A percentile compares a stretch with the other conserved stretches of the same genome.
These are phyloP conservation scores for Thaleichthys pacificus DNA, from an alignment of 2,797 vertebrate species.

Conservation along the genomic window DNA sequence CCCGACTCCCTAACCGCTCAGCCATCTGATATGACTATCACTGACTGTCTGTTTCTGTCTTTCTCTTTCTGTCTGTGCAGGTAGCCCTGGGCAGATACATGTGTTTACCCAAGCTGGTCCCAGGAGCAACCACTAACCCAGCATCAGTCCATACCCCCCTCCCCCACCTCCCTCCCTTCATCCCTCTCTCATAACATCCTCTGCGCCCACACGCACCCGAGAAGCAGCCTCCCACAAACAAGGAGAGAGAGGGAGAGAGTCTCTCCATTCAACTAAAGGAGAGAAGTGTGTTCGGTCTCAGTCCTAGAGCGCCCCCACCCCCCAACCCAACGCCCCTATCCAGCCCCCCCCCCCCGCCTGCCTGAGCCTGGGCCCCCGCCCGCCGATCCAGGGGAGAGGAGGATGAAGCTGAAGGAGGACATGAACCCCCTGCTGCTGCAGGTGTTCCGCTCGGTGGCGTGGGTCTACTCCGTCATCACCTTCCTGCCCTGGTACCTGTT, in stretches of 20 bases:
- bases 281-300: too few species aligned
- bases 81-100: not conserved
- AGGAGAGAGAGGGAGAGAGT: too few species aligned
- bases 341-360: not conserved
- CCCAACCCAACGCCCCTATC: not conserved
- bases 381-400: constrained; percentile 17
- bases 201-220: not conserved
- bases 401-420: constrained; percentile 95
- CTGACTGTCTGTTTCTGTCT: constrained; percentile 18
- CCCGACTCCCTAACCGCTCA: too few species aligned
- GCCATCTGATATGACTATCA: too few species aligned
- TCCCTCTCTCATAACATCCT: not conserved
- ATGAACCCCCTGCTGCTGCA: constrained; percentile 91
- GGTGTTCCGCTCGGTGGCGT: constrained; percentile 88
- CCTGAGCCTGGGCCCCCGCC: not conserved
- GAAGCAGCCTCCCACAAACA: not conserved
- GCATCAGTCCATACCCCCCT: not conserved
- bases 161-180: not conserved
- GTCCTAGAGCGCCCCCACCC: too few species aligned
- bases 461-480: constrained; percentile 89
- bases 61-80: not conserved
- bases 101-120: too few species aligned
- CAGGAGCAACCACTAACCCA: not conserved
- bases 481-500: constrained; percentile 95
- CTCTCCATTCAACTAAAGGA: too few species aligned